Evolutionary conservation across 2,888 invertebrate genomes (phyloP), one percentile per base, ranked within the genome.

Genomic region (Luffia ferchaultella): DNA sequence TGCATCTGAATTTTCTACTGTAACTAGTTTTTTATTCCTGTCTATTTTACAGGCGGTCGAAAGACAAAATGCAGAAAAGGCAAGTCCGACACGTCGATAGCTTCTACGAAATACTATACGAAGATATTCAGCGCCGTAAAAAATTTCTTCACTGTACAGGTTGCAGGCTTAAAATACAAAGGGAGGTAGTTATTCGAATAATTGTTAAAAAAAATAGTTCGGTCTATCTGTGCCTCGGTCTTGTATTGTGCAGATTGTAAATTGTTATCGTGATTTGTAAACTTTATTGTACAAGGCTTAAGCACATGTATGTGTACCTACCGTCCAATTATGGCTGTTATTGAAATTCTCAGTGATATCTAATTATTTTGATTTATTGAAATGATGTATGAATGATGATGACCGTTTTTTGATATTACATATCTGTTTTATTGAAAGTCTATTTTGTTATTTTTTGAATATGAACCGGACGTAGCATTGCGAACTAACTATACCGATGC

Each of bases 81-180:
- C 66, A 78, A 73, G 69, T 82, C 82, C 62, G 76, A 80, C 62
- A 73, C 77, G 42, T 82, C 80, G 56, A 70, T 82, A 58, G 63
- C 63, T 57, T 78, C 82, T 50, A 17, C 71, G 54, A 82, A 78
- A 69, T 77, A 77, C 67, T 79, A 77, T 59, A 70, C 73, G 68
- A 79, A 73, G 74, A 79, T 83, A 60, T 73, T 82, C 65, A 76
- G 65, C 68, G 80, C 80, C 68, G 62, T 83, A 73, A 83, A 80
- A 80, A 79, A 79, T 63, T 79, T 78, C 70, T 83, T 79, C 77
- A 83, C 78, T 70, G 76, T 77, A 61, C 82, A 80, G 73, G 76
- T 76, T 65, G 70, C 74, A 61, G 78, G 80, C 65, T 76, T 72
- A 67, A 80, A 79, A 68, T 77, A 67, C 71, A 80, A 80, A 76